Evolutionary conservation across 2,797 vertebrate genomes (phyloP).

Genomic region (Sebastes vulpes): DNA sequence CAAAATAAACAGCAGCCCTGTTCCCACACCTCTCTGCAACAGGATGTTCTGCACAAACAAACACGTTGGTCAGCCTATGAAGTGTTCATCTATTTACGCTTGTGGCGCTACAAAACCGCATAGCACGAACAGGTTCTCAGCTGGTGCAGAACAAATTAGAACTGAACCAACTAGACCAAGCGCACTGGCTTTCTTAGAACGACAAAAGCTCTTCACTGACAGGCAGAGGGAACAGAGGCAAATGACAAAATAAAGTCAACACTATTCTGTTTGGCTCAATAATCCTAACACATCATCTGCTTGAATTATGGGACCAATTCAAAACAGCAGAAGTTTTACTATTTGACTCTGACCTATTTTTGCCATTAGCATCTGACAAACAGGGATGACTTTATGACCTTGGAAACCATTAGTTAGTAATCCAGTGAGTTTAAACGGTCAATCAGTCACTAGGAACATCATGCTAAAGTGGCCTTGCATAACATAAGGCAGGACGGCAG

Average conservation of each 20-base stretch:
- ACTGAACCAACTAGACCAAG: constrained; percentile 14
- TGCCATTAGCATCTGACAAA: constrained; percentile 10
- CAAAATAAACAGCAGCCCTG: constrained; percentile 48
- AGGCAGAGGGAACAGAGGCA: background rate
- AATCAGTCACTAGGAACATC: constrained; percentile 25
- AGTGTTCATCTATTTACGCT: constrained; percentile 55
- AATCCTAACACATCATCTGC: background rate
- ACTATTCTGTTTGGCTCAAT: background rate
- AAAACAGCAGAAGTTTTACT: constrained; percentile 1
- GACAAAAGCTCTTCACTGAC: background rate
- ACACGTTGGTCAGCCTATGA: constrained; percentile 44
- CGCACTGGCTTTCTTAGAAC: background rate
- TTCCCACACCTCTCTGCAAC: constrained; percentile 61
- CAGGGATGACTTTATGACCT: background rate
- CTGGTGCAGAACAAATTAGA: constrained; percentile 48
- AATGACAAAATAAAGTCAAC: constrained; percentile 9
- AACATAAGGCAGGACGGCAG: constrained; percentile 53
- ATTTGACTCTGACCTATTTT: constrained; percentile 1
- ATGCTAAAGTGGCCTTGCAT: constrained; percentile 48
- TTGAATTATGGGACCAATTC: background rate
- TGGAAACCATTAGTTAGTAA: constrained; percentile 6
- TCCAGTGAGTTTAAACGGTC: background rate
- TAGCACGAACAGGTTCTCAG: constrained; percentile 50
- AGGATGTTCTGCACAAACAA: constrained; percentile 71
- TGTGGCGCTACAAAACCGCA: constrained; percentile 37